Evolutionary conservation across 2,888 invertebrate genomes (phyloP).

Genomic region (Lochmaea capreae): DNA sequence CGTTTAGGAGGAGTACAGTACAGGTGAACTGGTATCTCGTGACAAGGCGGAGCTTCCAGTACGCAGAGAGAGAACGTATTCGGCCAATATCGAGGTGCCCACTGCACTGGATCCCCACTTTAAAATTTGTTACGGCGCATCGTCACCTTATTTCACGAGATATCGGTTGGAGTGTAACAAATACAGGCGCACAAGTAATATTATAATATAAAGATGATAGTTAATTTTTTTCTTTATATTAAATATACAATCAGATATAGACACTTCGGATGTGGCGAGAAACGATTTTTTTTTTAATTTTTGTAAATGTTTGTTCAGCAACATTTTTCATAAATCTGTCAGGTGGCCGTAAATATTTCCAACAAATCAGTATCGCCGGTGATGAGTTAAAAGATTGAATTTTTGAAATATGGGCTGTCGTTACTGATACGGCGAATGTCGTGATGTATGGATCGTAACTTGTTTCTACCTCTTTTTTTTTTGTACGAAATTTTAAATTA

Average conservation of each 20-base stretch:
- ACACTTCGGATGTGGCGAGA: neutral
- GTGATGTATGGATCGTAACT: constrained; percentile 25
- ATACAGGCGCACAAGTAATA: too few relatives aligned
- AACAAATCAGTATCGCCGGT: constrained; percentile 50
- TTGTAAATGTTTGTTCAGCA: constrained; percentile 43
- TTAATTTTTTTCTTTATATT: too few relatives aligned
- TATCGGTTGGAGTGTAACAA: too few relatives aligned
- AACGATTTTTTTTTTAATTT: neutral
- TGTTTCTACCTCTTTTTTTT: constrained; percentile 33
- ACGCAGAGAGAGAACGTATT: too few relatives aligned
- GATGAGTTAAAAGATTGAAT: constrained; percentile 60
- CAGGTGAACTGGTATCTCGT: too few relatives aligned
- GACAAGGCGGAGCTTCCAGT: too few relatives aligned
- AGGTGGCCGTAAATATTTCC: constrained; percentile 53
- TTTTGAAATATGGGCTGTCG: constrained; percentile 54
- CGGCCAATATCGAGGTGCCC: too few relatives aligned
- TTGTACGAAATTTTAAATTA: neutral
- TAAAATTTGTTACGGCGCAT: too few relatives aligned
- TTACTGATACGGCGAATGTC: constrained; percentile 30
- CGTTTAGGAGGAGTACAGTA: too few relatives aligned
- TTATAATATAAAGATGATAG: too few relatives aligned
- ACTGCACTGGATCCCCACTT: too few relatives aligned
- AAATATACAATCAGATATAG: neutral
- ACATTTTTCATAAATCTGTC: constrained; percentile 54
- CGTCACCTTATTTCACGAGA: too few relatives aligned